Percentiles rank a stretch among this genome's conserved stretches.
Conservation (phyloP, 2,113 vertebrate genomes). For the Scopus umbretta region DNA sequence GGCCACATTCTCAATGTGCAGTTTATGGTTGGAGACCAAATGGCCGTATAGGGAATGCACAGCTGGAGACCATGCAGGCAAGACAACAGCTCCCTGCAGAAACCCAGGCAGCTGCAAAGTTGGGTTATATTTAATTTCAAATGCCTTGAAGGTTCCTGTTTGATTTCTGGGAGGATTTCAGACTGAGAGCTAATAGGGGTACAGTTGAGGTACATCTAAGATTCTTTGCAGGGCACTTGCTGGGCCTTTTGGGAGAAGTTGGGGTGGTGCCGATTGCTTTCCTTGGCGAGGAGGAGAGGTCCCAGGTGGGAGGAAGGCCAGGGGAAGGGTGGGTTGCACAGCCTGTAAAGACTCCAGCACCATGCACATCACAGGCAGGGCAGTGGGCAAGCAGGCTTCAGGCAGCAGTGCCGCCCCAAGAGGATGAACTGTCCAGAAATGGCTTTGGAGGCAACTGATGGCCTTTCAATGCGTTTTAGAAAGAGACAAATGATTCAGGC, state of each 20-base stretch:
- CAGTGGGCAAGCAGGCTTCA: background rate
- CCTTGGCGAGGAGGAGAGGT: background rate
- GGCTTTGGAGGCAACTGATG: background rate
- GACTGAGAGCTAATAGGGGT: background rate
- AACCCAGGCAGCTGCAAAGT: background rate
- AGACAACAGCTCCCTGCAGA: background rate
- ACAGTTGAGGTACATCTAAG: background rate
- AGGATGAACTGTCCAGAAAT: background rate
- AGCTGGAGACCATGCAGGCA: accelerated
- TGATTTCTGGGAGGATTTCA: background rate
- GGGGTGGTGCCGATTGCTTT: background rate
- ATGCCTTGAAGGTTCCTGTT: background rate
- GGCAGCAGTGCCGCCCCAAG: background rate
- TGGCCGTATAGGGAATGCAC: background rate
- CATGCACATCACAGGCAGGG: background rate
- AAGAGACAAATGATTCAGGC: background rate
- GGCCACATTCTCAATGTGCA: background rate
- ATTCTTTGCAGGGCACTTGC: background rate
- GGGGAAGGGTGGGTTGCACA: background rate
- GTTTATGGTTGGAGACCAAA: background rate
- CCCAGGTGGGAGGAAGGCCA: background rate
- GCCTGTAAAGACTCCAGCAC: background rate
- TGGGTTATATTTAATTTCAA: background rate
- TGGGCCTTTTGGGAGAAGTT: background rate
- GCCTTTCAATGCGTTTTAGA: background rate